Evolutionary conservation across 2,113 vertebrate species (phyloP).

Genomic region (Platichthys stellatus): DNA sequence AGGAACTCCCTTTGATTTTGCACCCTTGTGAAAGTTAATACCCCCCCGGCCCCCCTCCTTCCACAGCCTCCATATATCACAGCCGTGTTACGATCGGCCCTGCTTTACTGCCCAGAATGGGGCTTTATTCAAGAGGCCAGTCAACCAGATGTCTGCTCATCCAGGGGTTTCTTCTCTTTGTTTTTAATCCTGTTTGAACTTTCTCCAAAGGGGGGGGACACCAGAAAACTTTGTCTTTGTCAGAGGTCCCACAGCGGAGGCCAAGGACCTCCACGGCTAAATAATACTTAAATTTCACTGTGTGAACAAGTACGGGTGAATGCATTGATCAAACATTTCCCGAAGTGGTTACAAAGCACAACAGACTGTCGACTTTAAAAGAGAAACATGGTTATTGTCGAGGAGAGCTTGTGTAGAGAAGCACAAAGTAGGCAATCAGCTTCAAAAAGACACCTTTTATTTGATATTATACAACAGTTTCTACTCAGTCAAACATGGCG

Average conservation of each 20-base stretch:
- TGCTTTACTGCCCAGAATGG: constrained; percentile 75
- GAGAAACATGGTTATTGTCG: not conserved
- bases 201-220: constrained; percentile 52
- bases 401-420: not conserved
- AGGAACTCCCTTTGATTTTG: constrained; percentile 85
- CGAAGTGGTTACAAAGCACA: not conserved
- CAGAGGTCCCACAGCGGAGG: constrained; percentile 10
- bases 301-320: not conserved
- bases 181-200: constrained; percentile 73
- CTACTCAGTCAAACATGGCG: constrained; percentile 67
- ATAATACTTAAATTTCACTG: not conserved
- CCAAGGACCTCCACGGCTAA: constrained; percentile 3
- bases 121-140: constrained; percentile 74
- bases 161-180: constrained; percentile 76
- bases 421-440: constrained; percentile 12
- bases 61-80: constrained; percentile 76
- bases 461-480: constrained; percentile 83
- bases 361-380: not conserved
- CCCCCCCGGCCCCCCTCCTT: constrained; percentile 51
- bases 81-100: constrained; percentile 71
- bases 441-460: constrained; percentile 80
- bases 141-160: constrained; percentile 81
- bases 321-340: not conserved
- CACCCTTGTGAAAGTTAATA: constrained; percentile 85
- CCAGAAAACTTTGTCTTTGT: constrained; percentile 34